Evolutionary conservation across 2,113 vertebrate species (phyloP), one percentile per base, ranked within the genome.

Genomic region (Psittacara wagleri): DNA sequence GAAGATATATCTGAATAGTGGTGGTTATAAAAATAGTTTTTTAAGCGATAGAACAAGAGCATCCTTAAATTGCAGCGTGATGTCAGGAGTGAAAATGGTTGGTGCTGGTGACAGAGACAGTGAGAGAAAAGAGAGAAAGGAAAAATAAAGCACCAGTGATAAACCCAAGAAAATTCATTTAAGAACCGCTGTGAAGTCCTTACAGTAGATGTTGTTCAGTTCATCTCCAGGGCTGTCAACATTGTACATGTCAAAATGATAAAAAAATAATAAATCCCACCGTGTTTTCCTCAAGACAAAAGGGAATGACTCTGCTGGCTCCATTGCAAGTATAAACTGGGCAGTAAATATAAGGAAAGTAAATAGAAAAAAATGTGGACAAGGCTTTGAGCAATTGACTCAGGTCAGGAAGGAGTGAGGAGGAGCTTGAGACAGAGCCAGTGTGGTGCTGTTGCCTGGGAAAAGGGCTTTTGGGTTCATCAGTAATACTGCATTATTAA

Each of bases 381-480:
- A 49, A 89, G 43, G 77, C 57, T 88, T 93, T 86, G 49, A 96
- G 33, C 46, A 70, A 75, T 62, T 24, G 11, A 24, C 46, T 61
- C 0, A 6, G 20, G 10, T 73, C 49, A 81, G 86, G 43, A 76
- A 83, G 23, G 19, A 82, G 73, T 33, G 70, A 62, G 68, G 49
- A 83, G 25, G 52, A n/a, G 29, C 8, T 54, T 88, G 62, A 48
- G 25, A 48, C 0, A 0, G 54, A 44, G 77, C 44, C 76, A 46
- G 64, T 88, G 78, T 73, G 57, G 39, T 92, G 81, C 52, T 93
- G 43, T 77, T 82, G 17, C 59, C 72, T 88, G 86, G 70, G 83
- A 55, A 95, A 83, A 90, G 66, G n/a, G 31, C 44, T 94, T 95
- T 91, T 83, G 76, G 84, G 69, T 92, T 78, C 29, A 54, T 64